These are phyloP conservation scores for Sebastes trivittatus DNA, from an alignment of 2,797 vertebrate species.

Conservation along the genomic window DNA sequence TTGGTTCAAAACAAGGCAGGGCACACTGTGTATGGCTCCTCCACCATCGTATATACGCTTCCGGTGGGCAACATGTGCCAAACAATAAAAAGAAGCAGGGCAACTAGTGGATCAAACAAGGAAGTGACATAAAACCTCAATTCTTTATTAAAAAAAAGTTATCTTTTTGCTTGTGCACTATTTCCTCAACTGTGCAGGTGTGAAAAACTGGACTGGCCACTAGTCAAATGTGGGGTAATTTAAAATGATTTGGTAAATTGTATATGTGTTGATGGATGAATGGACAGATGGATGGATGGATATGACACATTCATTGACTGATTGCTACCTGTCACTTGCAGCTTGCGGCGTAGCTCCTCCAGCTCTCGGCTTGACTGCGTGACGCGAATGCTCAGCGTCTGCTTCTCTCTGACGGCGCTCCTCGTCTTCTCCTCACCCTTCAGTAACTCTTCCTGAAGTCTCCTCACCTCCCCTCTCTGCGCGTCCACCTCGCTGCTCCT, in stretches of 20 bases:
- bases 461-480: constrained; percentile 37
- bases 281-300: constrained; percentile 1
- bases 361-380: constrained; percentile 47
- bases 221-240: neutral
- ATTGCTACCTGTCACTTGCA: constrained; percentile 66
- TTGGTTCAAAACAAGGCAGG: constrained; percentile 26
- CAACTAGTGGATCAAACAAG: neutral
- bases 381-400: constrained; percentile 31
- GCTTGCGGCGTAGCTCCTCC: constrained; percentile 43
- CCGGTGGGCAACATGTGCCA: neutral
- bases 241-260: neutral
- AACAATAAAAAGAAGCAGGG: neutral
- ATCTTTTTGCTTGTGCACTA: neutral
- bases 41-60: neutral
- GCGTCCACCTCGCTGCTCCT: constrained; percentile 30
- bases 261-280: neutral
- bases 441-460: constrained; percentile 43
- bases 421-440: constrained; percentile 41
- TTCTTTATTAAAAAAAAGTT: neutral
- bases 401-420: constrained; percentile 43
- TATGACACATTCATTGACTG: constrained; percentile 25
- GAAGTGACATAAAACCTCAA: neutral
- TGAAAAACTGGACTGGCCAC: neutral
- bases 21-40: neutral
- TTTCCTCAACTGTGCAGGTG: neutral